phyloP scores from a whole-genome alignment of 2,113 vertebrate genomes.

The Gavia stellata region DNA sequence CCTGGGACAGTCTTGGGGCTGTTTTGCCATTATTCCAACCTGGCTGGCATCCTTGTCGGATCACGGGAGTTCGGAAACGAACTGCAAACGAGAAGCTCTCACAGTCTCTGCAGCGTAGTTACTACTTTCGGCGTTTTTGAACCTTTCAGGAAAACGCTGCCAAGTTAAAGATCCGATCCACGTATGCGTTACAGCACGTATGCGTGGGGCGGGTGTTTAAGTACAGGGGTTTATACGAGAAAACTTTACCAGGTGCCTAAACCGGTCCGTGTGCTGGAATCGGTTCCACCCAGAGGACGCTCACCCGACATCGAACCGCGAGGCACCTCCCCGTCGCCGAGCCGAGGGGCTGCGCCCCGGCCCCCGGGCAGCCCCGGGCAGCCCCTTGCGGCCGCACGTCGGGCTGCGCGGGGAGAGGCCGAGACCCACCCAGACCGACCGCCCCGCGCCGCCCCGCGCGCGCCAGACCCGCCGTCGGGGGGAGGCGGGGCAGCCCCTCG shows the following conservation, averaged over 20 bases:
- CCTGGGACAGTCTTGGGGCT: not conserved
- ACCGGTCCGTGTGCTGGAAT: not conserved
- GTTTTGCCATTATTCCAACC: not conserved
- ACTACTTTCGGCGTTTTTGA: not conserved
- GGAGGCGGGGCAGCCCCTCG: not conserved
- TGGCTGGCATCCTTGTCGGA: not conserved
- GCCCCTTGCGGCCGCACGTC: no score
- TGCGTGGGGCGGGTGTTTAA: not conserved
- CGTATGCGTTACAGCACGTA: not conserved
- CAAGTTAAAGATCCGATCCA: not conserved
- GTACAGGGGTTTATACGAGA: not conserved
- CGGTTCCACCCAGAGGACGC: not conserved
- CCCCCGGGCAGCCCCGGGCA: not conserved
- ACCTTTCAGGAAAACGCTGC: not conserved
- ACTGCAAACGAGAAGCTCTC: not conserved
- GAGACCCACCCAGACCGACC: no score
- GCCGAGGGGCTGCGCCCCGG: not conserved
- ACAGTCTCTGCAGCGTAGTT: not conserved
- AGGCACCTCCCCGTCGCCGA: accelerated
- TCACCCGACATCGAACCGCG: not conserved
- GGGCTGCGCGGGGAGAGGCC: no score
- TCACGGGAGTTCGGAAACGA: not conserved
- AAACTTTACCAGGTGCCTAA: not conserved
- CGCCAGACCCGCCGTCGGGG: no score
- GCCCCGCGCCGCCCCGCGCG: no score